These are phyloP conservation scores for Daphoenositta chrysoptera DNA, from an alignment of 2,113 vertebrate genomes.

Conservation along the genomic window DNA sequence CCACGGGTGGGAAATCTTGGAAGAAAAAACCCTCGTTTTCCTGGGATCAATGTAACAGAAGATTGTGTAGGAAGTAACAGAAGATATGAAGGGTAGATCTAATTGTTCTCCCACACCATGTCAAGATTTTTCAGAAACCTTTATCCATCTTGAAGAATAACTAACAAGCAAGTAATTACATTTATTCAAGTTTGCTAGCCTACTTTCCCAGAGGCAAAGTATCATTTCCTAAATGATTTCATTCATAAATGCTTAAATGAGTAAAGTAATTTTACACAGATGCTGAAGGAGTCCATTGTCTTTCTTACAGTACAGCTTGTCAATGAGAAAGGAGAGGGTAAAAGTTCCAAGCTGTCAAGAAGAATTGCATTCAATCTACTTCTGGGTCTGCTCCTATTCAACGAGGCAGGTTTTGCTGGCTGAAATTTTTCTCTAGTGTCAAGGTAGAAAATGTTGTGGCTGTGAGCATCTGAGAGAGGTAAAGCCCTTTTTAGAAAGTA, in stretches of 20 bases:
- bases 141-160: conserved; percentile 1
- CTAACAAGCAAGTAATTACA: not conserved
- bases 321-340: not conserved
- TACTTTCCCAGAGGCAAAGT: conserved; percentile 21
- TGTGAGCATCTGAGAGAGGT: not conserved
- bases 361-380: not conserved
- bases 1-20: not conserved
- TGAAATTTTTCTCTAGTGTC: not conserved
- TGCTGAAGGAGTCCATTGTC: not conserved
- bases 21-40: not conserved
- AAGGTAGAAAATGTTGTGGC: not conserved
- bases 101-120: not conserved
- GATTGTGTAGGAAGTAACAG: not conserved
- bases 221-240: not conserved
- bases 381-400: not conserved
- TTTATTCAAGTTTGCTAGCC: not conserved
- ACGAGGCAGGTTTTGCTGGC: not conserved
- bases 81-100: not conserved
- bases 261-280: not conserved
- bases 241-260: conserved; percentile 3
- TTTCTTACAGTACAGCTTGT: not conserved
- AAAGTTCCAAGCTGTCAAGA: not conserved
- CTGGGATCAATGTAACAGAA: not conserved
- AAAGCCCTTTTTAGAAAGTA: not conserved
- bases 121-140: not conserved